Percentiles rank a stretch among this genome's conserved stretches.
Conservation (phyloP, 30 jellyfish, hydroid and myxozoan genomes). For the Hydra vulgaris region DNA sequence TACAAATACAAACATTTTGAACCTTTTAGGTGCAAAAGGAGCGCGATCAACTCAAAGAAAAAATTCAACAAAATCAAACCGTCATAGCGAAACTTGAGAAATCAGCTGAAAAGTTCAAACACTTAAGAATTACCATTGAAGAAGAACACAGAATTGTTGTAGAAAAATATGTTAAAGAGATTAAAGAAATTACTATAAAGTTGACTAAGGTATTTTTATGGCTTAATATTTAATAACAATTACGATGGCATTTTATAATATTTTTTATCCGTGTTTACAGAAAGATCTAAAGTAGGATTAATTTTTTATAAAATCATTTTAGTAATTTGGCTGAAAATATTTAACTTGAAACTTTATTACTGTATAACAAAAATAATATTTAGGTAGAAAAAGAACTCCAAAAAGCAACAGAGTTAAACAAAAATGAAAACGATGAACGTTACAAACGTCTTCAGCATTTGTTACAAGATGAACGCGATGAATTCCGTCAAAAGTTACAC, state of each 20-base stretch:
- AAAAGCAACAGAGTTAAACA: conserved; percentile 40
- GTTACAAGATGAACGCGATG: conserved; percentile 55
- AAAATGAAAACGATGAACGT: conserved; percentile 60
- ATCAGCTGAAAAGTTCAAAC: conserved; percentile 37
- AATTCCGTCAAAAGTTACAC: conserved; percentile 39
- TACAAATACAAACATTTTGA: not conserved
- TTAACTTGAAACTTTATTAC: not conserved
- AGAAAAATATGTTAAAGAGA: conserved; percentile 70
- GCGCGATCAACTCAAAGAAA: conserved; percentile 55
- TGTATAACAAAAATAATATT: not conserved
- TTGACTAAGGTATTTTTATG: conserved; percentile 62
- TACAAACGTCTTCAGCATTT: conserved; percentile 61
- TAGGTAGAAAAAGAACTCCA: conserved; percentile 75
- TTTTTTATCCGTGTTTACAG: not conserved
- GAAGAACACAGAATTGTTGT: conserved; percentile 57
- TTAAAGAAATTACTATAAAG: conserved; percentile 52
- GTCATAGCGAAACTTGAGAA: conserved; percentile 54
- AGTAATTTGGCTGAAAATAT: not conserved
- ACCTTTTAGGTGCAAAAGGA: conserved; percentile 70
- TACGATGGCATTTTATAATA: not conserved
- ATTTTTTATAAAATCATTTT: not conserved
- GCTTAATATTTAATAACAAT: not conserved
- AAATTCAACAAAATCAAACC: conserved; percentile 47
- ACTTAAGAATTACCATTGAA: conserved; percentile 62
- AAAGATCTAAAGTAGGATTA: not conserved